Percentiles rank a stretch among this genome's conserved stretches.
Conservation (phyloP, 1,140 invertebrate species). For the Scaptomyza montana region DNA sequence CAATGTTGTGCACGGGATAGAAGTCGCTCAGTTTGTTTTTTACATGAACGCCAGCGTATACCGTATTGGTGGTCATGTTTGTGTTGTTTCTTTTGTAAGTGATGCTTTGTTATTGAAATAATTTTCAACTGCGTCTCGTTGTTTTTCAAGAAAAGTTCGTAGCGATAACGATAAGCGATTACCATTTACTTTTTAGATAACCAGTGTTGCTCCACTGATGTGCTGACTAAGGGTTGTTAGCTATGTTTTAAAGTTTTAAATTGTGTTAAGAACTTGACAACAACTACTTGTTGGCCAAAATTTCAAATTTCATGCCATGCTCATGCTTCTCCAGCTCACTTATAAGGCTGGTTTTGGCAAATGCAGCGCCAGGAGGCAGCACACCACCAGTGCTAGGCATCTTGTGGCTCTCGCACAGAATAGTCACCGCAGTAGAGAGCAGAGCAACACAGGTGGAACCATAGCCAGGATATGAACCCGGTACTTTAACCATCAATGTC, state of each 20-base stretch:
- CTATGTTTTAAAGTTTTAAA: neutral
- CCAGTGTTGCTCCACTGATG: conserved; percentile 28
- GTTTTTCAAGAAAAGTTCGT: conserved; percentile 19
- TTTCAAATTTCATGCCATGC: conserved; percentile 82
- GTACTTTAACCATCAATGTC: conserved; percentile 87
- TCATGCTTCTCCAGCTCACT: conserved; percentile 79
- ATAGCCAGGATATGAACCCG: conserved; percentile 91
- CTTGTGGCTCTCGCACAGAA: conserved; percentile 90
- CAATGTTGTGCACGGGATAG: conserved; percentile 68
- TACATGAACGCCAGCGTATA: conserved; percentile 69
- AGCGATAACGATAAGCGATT: conserved; percentile 33
- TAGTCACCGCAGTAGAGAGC: conserved; percentile 89
- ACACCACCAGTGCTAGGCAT: conserved; percentile 88
- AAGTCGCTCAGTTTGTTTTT: conserved; percentile 74
- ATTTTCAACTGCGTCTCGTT: conserved; percentile 23
- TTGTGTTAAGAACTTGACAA: neutral
- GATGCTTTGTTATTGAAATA: conserved; percentile 34
- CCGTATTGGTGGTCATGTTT: conserved; percentile 46
- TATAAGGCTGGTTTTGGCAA: conserved; percentile 76
- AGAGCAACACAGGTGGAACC: conserved; percentile 90
- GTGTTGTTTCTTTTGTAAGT: neutral
- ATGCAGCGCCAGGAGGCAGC: conserved; percentile 81
- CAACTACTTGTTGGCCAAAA: conserved; percentile 73
- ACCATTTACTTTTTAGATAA: neutral
- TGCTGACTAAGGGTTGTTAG: neutral